Evolutionary conservation across 2,113 vertebrate genomes (phyloP).

Genomic region (Chionis minor): DNA sequence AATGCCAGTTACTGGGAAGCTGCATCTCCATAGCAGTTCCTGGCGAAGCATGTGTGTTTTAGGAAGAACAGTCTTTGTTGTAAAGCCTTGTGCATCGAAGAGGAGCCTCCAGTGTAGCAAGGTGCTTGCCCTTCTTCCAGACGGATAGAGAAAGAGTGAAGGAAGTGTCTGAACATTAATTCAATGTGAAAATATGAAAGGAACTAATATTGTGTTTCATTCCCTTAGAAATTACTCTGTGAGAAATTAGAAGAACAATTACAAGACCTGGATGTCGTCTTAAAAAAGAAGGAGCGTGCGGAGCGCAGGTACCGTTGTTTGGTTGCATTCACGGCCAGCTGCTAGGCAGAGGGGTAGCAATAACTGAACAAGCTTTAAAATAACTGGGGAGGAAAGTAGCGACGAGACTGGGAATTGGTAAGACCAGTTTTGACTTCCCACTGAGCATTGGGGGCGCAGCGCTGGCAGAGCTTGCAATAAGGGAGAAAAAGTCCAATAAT

Average conservation of each 20-base stretch:
- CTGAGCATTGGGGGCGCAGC: background rate
- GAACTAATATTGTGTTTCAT: background rate
- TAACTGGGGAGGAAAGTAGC: background rate
- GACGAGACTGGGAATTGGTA: background rate
- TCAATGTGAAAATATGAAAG: background rate
- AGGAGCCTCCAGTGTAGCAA: background rate
- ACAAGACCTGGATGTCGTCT: conserved; percentile 90
- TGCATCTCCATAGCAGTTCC: background rate
- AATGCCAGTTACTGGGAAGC: background rate
- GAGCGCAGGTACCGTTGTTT: conserved; percentile 84
- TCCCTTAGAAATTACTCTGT: conserved; percentile 90
- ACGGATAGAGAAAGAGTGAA: background rate
- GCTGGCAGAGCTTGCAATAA: background rate
- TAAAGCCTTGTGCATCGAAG: background rate
- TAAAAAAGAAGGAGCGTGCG: conserved; percentile 95
- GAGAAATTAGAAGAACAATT: conserved; percentile 95
- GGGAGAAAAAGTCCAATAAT: background rate
- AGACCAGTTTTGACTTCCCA: background rate
- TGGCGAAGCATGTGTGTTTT: background rate
- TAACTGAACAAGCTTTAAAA: background rate
- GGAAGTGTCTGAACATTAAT: background rate
- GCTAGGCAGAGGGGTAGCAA: background rate
- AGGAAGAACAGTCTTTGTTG: background rate
- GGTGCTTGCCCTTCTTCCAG: background rate
- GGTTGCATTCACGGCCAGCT: background rate